Evolutionary conservation across 2,888 invertebrate genomes (phyloP), one percentile per base, ranked within the genome.

Genomic region (Cylindroiulus punctatus): DNA sequence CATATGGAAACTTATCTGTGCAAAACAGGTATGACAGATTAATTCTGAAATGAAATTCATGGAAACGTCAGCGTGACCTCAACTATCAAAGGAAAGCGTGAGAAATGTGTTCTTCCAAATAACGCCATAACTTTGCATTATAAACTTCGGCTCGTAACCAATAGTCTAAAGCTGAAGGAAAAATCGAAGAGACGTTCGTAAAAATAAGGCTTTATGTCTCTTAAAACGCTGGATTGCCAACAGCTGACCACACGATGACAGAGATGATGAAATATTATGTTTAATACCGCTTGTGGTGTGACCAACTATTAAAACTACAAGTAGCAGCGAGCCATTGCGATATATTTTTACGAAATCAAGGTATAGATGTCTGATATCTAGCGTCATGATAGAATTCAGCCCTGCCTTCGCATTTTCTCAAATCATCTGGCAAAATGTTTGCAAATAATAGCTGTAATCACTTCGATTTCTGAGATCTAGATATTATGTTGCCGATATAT

Each of bases 1-100:
- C 26, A 65, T 65, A 17, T 36, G 19, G 22, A 82, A 82, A 40
- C 82, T 82, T 82, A 82, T 82, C 82, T 82, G 17, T 32, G 36
- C 32, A 19, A 10, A 82, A 32, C 82, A 82, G 82, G 82, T 82
- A 42, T 36, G 40, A 40, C 32, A 82, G 42, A 82, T 82, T 82
- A 40, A 82, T 82, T 82, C 82, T n/a, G 40, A 82, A 82, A 82
- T 82, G 82, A 42, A 40, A 82, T 82, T 42, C 42, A 36, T 82
- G 42, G 26, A 65, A 65, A 26, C 22, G 65, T 26, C 65, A 65
- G 10, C 22, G 26, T 65, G 65, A 65, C 65, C 26, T 10, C 65
- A 22, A 65, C 65, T 65, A 65, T 65, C 26, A 65, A 65, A 26
- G 65, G 12, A 65, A 65, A 65, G 22, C 65, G 22, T 65, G 65